These are phyloP conservation scores for Lasioglossum calceatum DNA, from an alignment of 2,888 invertebrate species.

Conservation along the genomic window DNA sequence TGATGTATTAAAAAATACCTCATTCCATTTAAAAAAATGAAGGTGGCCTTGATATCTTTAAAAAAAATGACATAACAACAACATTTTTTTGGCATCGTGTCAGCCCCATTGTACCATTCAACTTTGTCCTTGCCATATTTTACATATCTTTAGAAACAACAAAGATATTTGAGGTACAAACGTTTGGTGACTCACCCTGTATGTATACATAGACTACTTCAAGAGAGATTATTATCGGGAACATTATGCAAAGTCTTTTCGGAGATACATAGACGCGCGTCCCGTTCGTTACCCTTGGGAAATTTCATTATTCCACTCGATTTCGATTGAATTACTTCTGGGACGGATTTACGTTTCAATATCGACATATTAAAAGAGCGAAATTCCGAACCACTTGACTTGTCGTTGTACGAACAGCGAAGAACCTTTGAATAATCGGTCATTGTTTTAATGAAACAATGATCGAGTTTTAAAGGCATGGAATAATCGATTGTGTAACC, in stretches of 20 bases:
- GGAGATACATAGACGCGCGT: no score
- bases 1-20: no score
- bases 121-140: no score
- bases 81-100: no score
- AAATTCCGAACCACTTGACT: not conserved
- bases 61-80: no score
- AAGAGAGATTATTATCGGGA: not conserved
- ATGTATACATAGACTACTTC: no score
- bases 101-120: no score
- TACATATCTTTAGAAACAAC: no score
- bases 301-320: not conserved
- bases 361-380: not conserved
- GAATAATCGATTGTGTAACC: slow-evolving; percentile 5
- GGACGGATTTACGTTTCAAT: not conserved
- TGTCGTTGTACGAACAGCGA: not conserved
- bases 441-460: slow-evolving; percentile 7
- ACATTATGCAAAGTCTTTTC: not conserved
- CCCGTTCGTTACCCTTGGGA: not conserved
- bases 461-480: slow-evolving; percentile 3
- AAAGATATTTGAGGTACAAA: no score
- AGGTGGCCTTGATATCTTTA: no score
- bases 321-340: not conserved
- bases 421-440: not conserved
- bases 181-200: no score
- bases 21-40: no score